Evolutionary conservation across 2,888 invertebrate species (phyloP), one percentile per base, ranked within the genome.

Genomic region (Trachelus iudaicus): DNA sequence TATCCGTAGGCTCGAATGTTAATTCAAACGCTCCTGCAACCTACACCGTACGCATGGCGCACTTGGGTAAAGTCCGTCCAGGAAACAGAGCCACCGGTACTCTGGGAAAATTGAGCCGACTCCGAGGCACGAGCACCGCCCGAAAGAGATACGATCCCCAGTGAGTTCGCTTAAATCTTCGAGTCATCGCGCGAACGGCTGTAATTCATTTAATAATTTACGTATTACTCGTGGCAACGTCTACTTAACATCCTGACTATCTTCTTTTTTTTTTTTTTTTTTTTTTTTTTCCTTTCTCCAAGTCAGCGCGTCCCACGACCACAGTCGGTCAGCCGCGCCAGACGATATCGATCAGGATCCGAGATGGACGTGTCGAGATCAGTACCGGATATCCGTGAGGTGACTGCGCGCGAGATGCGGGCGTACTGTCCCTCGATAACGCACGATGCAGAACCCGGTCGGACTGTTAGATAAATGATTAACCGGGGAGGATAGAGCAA

Each of bases 311-410:
- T 35, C 75, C 73, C 30, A 73, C 71, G 73, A 56, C 31, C 33
- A 23, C 33, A 31, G 40, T 34, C 31, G 13, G 31, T 56, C 68
- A 31, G 69, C 15, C 75, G 73, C 73, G 13, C 30, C 71, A 34
- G 76, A 77, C 33, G 76, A 34, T 35, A 69, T 35, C 13, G 34
- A 69, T 69, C 71, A n/a, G 77, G 80, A 56, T 56, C 15, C 40
- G 73, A 77, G 75, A 37, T 68, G 75, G 30, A 56, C 33, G 30
- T 40, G 69, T 15, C 37, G n/a, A 78, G 82, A 86, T 85, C 85
- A 80, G 82, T 84, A 88, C 89, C 89, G 89, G 89, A 89, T 89
- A 89, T 89, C 89, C 89, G 89, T 86, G 88, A 88, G 85, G 85
- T 85, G 88, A 87, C 87, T 85, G 84, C 82, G 79, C 83, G 84